Evolutionary conservation across 2,888 invertebrate species (phyloP).

Genomic region (Nomada fucata): DNA sequence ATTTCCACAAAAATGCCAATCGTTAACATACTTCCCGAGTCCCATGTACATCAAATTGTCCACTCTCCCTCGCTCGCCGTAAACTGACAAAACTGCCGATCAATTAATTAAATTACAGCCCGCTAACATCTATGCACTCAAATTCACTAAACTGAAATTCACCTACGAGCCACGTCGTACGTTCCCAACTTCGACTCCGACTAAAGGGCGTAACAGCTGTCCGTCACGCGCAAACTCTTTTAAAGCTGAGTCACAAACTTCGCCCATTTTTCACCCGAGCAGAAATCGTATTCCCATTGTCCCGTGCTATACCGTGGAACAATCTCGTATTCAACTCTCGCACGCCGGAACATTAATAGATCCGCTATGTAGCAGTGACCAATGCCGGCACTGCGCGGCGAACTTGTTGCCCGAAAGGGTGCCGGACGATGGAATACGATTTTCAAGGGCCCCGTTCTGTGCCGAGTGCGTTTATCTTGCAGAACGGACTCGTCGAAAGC

Average conservation of each 20-base stretch:
- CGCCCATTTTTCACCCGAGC: slow-evolving; percentile 8
- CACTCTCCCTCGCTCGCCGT: no score
- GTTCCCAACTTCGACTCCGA: neutral
- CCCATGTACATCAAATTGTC: no score
- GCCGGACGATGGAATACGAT: slow-evolving; percentile 24
- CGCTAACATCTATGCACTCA: no score
- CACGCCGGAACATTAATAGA: slow-evolving; percentile 45
- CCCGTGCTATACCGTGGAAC: slow-evolving; percentile 9
- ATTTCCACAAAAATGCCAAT: no score
- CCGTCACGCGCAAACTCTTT: slow-evolving; percentile 1
- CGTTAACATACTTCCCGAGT: no score
- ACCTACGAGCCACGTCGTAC: no score
- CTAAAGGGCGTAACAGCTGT: slow-evolving; percentile 1
- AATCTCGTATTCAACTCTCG: slow-evolving; percentile 24
- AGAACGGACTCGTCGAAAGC: slow-evolving; percentile 50
- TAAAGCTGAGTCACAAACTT: neutral
- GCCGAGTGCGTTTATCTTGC: slow-evolving; percentile 56
- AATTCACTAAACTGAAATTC: no score
- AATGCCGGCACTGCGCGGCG: neutral
- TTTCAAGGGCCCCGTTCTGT: slow-evolving; percentile 10
- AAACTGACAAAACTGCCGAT: no score
- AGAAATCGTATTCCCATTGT: slow-evolving; percentile 30
- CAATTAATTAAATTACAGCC: no score
- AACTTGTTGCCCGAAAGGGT: slow-evolving; percentile 18
- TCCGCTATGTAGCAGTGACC: slow-evolving; percentile 12